phyloP scores from a whole-genome alignment of 2,797 vertebrate genomes.

The Australoheros facetus region DNA sequence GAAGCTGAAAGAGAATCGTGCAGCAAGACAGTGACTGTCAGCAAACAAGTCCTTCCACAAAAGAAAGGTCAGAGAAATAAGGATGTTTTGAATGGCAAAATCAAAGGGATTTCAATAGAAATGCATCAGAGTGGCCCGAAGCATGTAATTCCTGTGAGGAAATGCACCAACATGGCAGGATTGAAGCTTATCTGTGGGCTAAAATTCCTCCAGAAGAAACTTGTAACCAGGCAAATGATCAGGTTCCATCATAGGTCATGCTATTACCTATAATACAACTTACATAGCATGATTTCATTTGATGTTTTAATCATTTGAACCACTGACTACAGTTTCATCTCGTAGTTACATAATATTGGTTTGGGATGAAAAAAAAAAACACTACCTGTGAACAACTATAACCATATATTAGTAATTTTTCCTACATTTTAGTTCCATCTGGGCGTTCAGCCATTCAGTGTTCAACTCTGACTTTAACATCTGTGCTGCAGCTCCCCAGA shows the following conservation, averaged over 20 bases:
- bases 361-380: neutral
- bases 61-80: neutral
- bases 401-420: slow-evolving; percentile 4
- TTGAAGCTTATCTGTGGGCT: neutral
- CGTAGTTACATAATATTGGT: slow-evolving; percentile 16
- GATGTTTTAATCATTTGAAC: neutral
- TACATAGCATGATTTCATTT: neutral
- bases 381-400: neutral
- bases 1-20: neutral
- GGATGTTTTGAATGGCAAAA: neutral
- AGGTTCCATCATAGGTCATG: neutral
- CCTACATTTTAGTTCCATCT: slow-evolving; percentile 22
- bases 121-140: neutral
- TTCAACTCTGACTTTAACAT: slow-evolving; percentile 39
- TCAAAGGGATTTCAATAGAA: neutral
- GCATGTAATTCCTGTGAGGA: neutral
- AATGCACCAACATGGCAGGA: neutral
- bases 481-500: slow-evolving; percentile 20
- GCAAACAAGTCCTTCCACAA: neutral
- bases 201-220: neutral
- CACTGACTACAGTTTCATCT: slow-evolving; percentile 8
- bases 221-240: neutral
- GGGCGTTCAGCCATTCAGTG: slow-evolving; percentile 18
- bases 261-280: neutral
- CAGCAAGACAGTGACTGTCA: neutral